Evolutionary conservation across 2,113 vertebrate species (phyloP).

Genomic region (Trogon surrucura): DNA sequence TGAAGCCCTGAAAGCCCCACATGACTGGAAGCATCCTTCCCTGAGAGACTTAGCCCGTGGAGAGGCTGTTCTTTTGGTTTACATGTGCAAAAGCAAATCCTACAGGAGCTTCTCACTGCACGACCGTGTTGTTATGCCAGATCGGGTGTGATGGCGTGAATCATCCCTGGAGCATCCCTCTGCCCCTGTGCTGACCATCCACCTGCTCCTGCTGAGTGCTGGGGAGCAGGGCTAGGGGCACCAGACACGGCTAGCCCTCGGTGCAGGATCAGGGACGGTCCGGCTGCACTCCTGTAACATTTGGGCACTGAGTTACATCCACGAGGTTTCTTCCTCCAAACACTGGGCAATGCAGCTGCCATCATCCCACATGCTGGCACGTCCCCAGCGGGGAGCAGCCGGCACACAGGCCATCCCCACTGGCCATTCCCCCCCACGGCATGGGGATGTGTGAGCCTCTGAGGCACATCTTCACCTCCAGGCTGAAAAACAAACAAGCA

Average conservation of each 20-base stretch:
- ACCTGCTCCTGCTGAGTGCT: neutral
- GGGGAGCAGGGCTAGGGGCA: neutral
- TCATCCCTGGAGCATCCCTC: neutral
- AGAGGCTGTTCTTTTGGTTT: neutral
- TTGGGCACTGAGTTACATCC: neutral
- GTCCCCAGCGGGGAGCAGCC: neutral
- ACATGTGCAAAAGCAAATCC: neutral
- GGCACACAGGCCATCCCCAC: fast-evolving
- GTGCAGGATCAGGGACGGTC: neutral
- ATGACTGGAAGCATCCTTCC: neutral
- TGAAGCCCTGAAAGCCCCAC: fast-evolving
- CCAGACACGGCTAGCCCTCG: fast-evolving
- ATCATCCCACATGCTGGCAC: fast-evolving
- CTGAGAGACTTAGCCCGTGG: fast-evolving
- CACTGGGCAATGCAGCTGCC: fast-evolving
- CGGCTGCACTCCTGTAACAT: neutral
- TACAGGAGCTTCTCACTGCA: neutral
- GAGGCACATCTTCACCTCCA: neutral
- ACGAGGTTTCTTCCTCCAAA: neutral
- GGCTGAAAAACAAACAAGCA: neutral
- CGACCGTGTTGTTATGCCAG: fast-evolving
- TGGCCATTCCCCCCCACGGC: neutral
- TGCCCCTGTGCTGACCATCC: fast-evolving
- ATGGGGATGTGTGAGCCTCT: fast-evolving
- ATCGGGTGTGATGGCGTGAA: fast-evolving